Percentiles rank a stretch among this genome's conserved stretches.
Conservation (phyloP, 1,140 invertebrate species). For the Magallana ariakensis region DNA sequence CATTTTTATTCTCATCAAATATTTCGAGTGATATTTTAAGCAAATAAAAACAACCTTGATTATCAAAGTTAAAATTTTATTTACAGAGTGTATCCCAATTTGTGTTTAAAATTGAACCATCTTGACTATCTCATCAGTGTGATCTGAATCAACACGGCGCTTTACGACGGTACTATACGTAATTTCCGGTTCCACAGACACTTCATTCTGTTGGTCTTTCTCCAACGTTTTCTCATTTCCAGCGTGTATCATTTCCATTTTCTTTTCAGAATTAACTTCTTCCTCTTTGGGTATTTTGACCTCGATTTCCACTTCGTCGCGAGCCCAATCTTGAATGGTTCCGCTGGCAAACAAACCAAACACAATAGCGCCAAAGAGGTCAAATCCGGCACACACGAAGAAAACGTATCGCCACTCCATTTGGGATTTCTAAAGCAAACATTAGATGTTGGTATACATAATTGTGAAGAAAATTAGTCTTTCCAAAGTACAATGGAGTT, state of each 20-base stretch:
- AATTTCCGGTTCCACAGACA: background rate
- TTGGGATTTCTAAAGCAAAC: slow-evolving; percentile 55
- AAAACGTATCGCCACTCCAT: slow-evolving; percentile 88
- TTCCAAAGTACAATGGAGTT: no score
- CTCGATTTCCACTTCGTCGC: slow-evolving; percentile 1
- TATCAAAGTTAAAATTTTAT: no score
- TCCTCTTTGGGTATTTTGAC: background rate
- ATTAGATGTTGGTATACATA: background rate
- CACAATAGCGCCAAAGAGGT: slow-evolving; percentile 84
- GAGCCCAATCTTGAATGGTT: slow-evolving; percentile 88
- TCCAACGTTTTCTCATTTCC: no score
- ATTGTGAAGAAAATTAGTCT: background rate
- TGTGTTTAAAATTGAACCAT: background rate
- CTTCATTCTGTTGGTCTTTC: background rate
- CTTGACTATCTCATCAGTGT: background rate
- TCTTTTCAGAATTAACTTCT: background rate
- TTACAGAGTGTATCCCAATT: no score
- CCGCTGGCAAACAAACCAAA: slow-evolving; percentile 89
- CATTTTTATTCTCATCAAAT: no score
- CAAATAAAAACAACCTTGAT: no score
- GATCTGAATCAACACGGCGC: background rate
- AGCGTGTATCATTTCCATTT: background rate
- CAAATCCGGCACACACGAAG: slow-evolving; percentile 85
- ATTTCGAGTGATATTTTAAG: no score
- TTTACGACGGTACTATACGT: background rate